Conservation (phyloP, 2,113 vertebrate genomes). For the Microtus pennsylvanicus region DNA sequence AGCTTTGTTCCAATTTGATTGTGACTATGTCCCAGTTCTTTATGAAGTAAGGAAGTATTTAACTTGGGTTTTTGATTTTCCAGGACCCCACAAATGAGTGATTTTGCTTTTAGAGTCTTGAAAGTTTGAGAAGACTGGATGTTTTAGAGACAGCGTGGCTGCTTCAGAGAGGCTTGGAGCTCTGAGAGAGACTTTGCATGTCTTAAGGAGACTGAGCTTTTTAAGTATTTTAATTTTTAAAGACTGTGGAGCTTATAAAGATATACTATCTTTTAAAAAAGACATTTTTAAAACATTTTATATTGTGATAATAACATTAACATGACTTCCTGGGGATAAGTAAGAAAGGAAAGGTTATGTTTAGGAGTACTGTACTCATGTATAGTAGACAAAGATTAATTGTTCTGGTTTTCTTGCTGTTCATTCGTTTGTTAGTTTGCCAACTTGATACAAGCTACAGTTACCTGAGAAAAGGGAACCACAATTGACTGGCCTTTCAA, state of each 20-base stretch:
- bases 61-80: neutral
- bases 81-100: neutral
- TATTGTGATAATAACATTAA: neutral
- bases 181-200: neutral
- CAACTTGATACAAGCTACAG: neutral
- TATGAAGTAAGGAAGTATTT: neutral
- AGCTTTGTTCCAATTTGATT: neutral
- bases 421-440: neutral
- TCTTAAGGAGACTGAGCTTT: neutral
- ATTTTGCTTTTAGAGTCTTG: neutral
- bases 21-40: neutral
- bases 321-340: neutral
- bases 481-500: neutral
- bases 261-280: neutral
- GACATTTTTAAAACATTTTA: neutral
- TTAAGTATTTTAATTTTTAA: neutral
- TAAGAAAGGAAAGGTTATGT: neutral
- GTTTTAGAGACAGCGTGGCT: neutral
- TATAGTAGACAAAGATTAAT: neutral
- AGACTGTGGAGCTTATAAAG: neutral
- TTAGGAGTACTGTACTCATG: neutral
- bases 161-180: no score
- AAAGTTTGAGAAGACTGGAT: neutral
- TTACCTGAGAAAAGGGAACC: neutral
- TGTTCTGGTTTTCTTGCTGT: neutral